Percentiles rank a stretch among this genome's conserved stretches.
Conservation (phyloP, 2,888 invertebrate genomes). For the Chesias legatella region DNA sequence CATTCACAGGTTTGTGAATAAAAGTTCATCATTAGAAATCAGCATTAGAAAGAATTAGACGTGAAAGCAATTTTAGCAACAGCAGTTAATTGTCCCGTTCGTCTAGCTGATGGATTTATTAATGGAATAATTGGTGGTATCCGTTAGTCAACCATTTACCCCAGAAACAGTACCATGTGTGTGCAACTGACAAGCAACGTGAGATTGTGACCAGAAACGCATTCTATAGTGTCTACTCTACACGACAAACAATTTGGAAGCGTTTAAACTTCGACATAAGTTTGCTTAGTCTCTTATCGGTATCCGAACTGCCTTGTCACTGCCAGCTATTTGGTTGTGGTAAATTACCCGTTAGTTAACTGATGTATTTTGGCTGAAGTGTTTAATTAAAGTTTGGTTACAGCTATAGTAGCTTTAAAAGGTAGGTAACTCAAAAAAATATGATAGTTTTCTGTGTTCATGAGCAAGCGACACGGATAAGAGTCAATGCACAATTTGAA, state of each 20-base stretch:
- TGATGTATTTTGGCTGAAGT: not conserved
- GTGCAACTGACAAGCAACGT: constrained; percentile 7
- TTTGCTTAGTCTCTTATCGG: constrained; percentile 13
- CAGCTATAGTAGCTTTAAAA: too few species aligned
- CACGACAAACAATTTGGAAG: constrained; percentile 20
- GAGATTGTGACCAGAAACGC: not conserved
- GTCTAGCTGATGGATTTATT: constrained; percentile 41
- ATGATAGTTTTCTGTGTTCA: too few species aligned
- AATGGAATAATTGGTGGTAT: constrained; percentile 66
- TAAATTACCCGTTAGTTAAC: constrained; percentile 4
- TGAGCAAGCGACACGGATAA: too few species aligned
- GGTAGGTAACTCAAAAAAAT: too few species aligned
- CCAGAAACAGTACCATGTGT: not conserved
- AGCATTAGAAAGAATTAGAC: too few species aligned
- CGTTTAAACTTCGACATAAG: constrained; percentile 13
- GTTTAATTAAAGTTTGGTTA: too few species aligned
- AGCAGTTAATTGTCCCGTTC: constrained; percentile 35
- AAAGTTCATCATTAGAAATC: constrained; percentile 21
- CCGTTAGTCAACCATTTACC: constrained; percentile 33
- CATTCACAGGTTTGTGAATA: constrained; percentile 25
- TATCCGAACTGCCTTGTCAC: constrained; percentile 15
- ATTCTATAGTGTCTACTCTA: not conserved
- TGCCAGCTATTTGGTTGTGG: constrained; percentile 13
- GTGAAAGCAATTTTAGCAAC: constrained; percentile 37
- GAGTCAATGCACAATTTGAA: too few species aligned